Conservation (phyloP, 2,888 invertebrate species). For the Vandiemenella viatica region DNA sequence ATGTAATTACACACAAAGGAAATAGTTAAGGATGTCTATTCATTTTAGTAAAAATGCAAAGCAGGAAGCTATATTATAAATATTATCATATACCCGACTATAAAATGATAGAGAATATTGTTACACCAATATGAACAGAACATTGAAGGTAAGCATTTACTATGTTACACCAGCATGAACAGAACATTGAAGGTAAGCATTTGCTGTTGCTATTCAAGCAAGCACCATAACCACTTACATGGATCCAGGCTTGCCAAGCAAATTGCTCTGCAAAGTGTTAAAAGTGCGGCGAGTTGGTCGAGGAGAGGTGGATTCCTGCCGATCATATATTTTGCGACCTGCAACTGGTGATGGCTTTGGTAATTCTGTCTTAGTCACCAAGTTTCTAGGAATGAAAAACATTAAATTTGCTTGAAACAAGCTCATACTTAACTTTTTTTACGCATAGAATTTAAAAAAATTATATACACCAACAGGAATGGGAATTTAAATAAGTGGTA, state of each 20-base stretch:
- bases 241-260: slow-evolving; percentile 21
- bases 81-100: too few relatives aligned
- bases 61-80: too few relatives aligned
- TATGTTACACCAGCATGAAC: too few relatives aligned
- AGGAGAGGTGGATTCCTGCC: slow-evolving; percentile 23
- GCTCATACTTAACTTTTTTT: neutral
- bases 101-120: too few relatives aligned
- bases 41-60: too few relatives aligned
- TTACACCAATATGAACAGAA: too few relatives aligned
- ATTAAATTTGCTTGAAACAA: neutral
- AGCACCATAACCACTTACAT: slow-evolving; percentile 20
- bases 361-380: slow-evolving; percentile 15
- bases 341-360: slow-evolving; percentile 22
- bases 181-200: too few relatives aligned
- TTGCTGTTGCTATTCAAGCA: too few relatives aligned
- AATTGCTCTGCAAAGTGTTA: slow-evolving; percentile 15
- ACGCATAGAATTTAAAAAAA: neutral
- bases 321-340: slow-evolving; percentile 23
- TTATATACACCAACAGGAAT: slow-evolving; percentile 15
- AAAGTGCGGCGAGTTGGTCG: slow-evolving; percentile 19
- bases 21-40: too few relatives aligned
- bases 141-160: too few relatives aligned
- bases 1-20: too few relatives aligned
- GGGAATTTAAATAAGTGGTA: neutral
- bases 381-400: neutral